Percentiles rank a stretch among this genome's conserved stretches.
Conservation (phyloP, 2,113 vertebrate species). For the Edolisoma coerulescens region DNA sequence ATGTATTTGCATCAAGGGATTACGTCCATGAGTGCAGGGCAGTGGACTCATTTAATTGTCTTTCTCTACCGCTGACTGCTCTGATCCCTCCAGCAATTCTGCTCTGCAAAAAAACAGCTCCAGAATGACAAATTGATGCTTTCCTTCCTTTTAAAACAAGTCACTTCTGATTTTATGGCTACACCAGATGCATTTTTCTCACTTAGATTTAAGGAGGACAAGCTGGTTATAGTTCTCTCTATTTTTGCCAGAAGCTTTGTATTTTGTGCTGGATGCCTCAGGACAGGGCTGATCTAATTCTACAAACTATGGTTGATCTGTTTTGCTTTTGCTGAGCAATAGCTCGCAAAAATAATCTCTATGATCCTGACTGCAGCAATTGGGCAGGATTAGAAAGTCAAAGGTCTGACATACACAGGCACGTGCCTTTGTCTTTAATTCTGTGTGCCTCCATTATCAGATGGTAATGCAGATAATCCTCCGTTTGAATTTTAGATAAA, state of each 20-base stretch:
- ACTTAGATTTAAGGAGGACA: constrained; percentile 41
- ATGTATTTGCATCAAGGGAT: constrained; percentile 30
- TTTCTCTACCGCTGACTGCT: background rate
- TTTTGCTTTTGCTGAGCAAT: constrained; percentile 40
- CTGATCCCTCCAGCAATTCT: constrained; percentile 6
- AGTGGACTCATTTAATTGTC: constrained; percentile 15
- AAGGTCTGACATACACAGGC: background rate
- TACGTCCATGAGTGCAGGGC: background rate
- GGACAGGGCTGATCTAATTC: constrained; percentile 23
- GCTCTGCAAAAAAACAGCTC: background rate
- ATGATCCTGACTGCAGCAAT: constrained; percentile 14
- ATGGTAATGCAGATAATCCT: background rate
- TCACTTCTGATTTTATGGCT: constrained; percentile 28
- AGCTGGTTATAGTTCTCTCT: constrained; percentile 27
- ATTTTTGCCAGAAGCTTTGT: constrained; percentile 7
- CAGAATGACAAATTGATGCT: background rate
- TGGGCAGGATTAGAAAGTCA: constrained; percentile 46
- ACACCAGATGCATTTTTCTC: background rate
- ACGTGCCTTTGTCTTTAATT: constrained; percentile 21
- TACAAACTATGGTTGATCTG: constrained; percentile 24
- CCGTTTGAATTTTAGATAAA: background rate
- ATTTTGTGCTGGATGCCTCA: background rate
- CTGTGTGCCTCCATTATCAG: background rate
- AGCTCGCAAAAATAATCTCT: constrained; percentile 40
- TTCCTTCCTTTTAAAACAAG: constrained; percentile 27